Base-by-base conservation (phyloP, 2,113 vertebrate genomes). In the Furnarius figulus region DNA sequence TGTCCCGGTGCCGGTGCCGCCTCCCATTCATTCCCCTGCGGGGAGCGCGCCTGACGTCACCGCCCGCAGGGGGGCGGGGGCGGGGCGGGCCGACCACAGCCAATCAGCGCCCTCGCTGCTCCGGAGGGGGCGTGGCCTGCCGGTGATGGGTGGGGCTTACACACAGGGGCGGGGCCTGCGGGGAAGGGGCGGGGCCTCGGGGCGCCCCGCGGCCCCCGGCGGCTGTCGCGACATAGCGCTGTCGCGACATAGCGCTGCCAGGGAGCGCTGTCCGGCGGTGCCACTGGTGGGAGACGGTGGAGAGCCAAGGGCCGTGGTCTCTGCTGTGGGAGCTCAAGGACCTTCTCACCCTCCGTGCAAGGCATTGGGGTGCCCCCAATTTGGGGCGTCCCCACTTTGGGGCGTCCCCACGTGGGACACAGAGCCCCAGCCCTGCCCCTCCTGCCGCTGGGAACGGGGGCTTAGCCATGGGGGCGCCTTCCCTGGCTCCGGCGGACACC, bases 21-120 rank as follows among this genome's bases (percentile, higher is more conserved):
- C 93, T 98, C 98, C 97, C 98, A 98, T 99, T 99, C 99, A 99
- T 99, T 99, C 98, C 98, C 98, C 98, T 99, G 99, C 99, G 98
- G 99, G 98, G 98, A 95, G 98, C 97, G 98, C 97, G 97, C 95
- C 97, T 99, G 99, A 99, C 99, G 98, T 99, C 98, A 99, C 93
- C 87, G 96, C 96, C 97, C 98, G 97, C 98, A 98, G 97, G 97
- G 96, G 98, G 96, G 96, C 97, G 83, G 72, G 72, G 89, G 93
- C 93, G 84, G 89, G 62, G 1, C 93, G 49, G 25, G 95, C 85
- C 97, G 74, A 95, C 82, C 61, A 27, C 67, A 80, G 95, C 99
- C 98, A 97, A 98, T 98, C 44, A 78, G 56, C 35, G 74, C 24
- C 78, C 1, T 28, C 50, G 5, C 71, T 70, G 72, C 6, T 77